Conservation (phyloP, 2,888 invertebrate species). For the Caenorhabditis becei region DNA sequence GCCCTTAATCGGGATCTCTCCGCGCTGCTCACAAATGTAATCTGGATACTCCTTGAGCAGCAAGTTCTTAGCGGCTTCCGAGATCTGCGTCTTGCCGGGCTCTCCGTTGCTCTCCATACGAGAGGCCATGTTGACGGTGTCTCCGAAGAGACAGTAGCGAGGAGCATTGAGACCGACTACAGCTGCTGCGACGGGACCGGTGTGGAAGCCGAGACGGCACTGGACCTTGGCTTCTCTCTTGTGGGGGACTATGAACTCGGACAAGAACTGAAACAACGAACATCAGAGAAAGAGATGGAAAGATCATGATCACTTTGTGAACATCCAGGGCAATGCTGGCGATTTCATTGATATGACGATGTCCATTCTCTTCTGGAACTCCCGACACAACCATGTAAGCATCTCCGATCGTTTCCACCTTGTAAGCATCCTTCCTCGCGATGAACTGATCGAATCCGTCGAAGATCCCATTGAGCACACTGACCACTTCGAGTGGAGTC, state of each 20-base stretch:
- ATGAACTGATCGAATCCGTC: conserved; percentile 80
- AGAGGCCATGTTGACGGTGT: conserved; percentile 80
- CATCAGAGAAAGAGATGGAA: background rate
- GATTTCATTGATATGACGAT: conserved; percentile 74
- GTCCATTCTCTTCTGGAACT: conserved; percentile 80
- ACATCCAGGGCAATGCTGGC: conserved; percentile 77
- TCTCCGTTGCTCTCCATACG: conserved; percentile 80
- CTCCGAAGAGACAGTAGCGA: conserved; percentile 81
- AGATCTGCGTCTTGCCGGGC: conserved; percentile 78
- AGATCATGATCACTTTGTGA: conserved; percentile 63
- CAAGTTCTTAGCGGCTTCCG: conserved; percentile 71
- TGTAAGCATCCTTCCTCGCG: conserved; percentile 73
- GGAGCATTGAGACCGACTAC: conserved; percentile 81
- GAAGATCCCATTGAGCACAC: conserved; percentile 78
- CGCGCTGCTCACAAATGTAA: conserved; percentile 73
- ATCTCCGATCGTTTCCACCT: too few relatives aligned
- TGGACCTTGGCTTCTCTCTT: conserved; percentile 58
- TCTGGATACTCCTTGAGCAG: conserved; percentile 74
- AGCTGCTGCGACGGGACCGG: conserved; percentile 78
- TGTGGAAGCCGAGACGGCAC: conserved; percentile 77
- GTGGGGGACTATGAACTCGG: conserved; percentile 75
- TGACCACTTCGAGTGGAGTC: conserved; percentile 78
- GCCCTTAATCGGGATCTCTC: conserved; percentile 76
- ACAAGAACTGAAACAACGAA: conserved; percentile 69
- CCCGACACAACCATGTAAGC: conserved; percentile 80